Conservation (phyloP, 2,113 vertebrate species). For the Caranx melampygus region DNA sequence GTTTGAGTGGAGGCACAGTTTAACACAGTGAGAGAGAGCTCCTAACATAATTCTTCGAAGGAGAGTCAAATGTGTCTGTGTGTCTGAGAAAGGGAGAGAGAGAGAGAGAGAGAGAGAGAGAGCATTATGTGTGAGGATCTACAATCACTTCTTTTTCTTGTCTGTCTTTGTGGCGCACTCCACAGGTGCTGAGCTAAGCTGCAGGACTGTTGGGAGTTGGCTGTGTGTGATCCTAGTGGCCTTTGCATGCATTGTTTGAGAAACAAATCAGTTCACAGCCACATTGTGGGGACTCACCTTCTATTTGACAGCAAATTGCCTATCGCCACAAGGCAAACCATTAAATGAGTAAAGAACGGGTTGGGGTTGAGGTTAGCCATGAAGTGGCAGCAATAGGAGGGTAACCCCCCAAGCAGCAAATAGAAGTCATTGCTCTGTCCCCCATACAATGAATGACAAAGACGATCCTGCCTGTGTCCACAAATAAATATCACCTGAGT, state of each 20-base stretch:
- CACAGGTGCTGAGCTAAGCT: conserved; percentile 17
- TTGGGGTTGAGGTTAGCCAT: neutral
- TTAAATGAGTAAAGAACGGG: neutral
- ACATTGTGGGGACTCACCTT: neutral
- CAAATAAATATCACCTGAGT: neutral
- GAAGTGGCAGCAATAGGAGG: neutral
- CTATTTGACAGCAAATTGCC: neutral
- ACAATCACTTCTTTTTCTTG: conserved; percentile 19
- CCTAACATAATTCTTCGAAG: conserved; percentile 62
- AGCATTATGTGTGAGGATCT: conserved; percentile 5
- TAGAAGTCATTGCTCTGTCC: neutral
- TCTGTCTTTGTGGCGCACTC: conserved; percentile 21
- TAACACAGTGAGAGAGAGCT: conserved; percentile 43
- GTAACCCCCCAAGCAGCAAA: neutral
- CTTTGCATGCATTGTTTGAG: conserved; percentile 7
- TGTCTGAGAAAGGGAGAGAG: conserved; percentile 2
- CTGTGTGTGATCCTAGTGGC: neutral
- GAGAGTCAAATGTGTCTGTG: conserved; percentile 21
- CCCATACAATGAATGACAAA: neutral
- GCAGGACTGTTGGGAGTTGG: neutral
- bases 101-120: neutral
- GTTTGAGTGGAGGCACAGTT: conserved; percentile 68
- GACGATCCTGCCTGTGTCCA: neutral
- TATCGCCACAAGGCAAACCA: neutral
- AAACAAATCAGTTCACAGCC: conserved; percentile 4